phyloP scores from a whole-genome alignment of 2,797 vertebrate species.

The Melanotaenia nigrans region DNA sequence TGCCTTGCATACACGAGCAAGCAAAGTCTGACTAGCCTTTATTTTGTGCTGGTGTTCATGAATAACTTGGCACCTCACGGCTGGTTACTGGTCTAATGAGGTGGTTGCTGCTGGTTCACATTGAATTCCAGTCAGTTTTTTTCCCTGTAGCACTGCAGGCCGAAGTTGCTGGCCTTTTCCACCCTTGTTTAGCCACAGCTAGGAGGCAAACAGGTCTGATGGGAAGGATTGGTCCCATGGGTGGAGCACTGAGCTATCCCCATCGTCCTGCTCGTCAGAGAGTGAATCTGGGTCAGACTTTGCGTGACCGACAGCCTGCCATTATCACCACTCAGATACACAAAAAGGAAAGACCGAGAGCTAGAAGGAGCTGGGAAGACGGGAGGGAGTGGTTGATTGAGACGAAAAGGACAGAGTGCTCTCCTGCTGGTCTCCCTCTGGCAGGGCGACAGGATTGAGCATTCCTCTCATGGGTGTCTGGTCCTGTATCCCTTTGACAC shows the following conservation, averaged over 20 bases:
- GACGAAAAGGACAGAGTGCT: slow-evolving; percentile 50
- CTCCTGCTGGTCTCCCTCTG: slow-evolving; percentile 44
- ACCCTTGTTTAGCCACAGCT: slow-evolving; percentile 18
- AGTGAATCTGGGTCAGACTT: slow-evolving; percentile 80
- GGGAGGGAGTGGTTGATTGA: slow-evolving; percentile 42
- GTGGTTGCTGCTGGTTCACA: slow-evolving; percentile 40
- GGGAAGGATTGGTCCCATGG: slow-evolving; percentile 70
- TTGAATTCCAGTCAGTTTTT: slow-evolving; percentile 7
- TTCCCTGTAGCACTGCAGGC: slow-evolving; percentile 1
- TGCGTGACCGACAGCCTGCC: slow-evolving; percentile 78
- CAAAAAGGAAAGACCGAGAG: slow-evolving; percentile 64
- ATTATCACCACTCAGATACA: slow-evolving; percentile 76
- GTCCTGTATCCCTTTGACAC: slow-evolving; percentile 62
- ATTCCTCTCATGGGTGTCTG: slow-evolving; percentile 57
- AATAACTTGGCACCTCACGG: slow-evolving; percentile 37
- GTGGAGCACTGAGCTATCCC: slow-evolving; percentile 78
- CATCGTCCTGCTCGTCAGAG: slow-evolving; percentile 41
- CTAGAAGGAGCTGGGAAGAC: slow-evolving; percentile 54
- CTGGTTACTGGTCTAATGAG: slow-evolving; percentile 54
- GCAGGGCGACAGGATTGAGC: slow-evolving; percentile 55
- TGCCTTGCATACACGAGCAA: slow-evolving; percentile 35
- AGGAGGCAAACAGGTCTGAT: slow-evolving; percentile 73
- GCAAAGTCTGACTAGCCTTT: slow-evolving; percentile 42
- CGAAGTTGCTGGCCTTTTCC: slow-evolving; percentile 23
- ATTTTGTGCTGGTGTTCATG: slow-evolving; percentile 28